Evolutionary conservation across 2,888 invertebrate species (phyloP).

Genomic region (Stenchaetothrips biformis): DNA sequence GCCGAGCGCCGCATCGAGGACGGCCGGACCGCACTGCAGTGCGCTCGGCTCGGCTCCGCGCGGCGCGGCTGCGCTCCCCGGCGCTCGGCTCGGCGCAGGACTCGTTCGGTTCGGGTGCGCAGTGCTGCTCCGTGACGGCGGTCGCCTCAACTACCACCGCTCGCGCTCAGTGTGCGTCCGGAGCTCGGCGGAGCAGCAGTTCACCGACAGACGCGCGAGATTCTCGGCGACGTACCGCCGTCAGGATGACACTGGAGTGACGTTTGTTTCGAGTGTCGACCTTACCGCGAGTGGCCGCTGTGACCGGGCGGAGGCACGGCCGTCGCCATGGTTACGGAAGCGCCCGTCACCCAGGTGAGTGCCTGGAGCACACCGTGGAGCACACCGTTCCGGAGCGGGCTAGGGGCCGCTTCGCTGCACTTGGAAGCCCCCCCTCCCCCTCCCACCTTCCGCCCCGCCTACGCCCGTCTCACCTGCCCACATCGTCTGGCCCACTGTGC

Average conservation of each 20-base stretch:
- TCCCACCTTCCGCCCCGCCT: constrained; percentile 16
- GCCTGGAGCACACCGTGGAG: constrained; percentile 30
- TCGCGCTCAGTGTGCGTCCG: constrained; percentile 12
- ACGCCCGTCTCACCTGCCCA: constrained; percentile 31
- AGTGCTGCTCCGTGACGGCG: not conserved
- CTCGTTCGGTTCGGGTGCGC: not conserved
- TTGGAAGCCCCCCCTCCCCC: constrained; percentile 32
- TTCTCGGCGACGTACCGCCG: not conserved
- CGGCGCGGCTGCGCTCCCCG: not conserved
- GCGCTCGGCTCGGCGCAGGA: not conserved
- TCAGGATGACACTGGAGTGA: not conserved
- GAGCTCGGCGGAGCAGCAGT: constrained; percentile 5
- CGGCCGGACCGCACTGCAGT: constrained; percentile 9
- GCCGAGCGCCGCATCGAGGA: not conserved
- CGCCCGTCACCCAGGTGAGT: constrained; percentile 32
- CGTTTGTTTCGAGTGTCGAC: not conserved
- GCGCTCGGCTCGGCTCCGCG: constrained; percentile 8
- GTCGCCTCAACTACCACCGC: not conserved
- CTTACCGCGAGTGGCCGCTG: not conserved
- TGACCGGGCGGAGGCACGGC: constrained; percentile 20
- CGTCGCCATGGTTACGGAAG: constrained; percentile 30
- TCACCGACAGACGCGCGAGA: not conserved
- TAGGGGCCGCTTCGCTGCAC: constrained; percentile 39
- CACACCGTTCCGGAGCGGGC: constrained; percentile 35
- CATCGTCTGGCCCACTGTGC: not conserved